Evolutionary conservation across 2,797 vertebrate genomes (phyloP).

Genomic region (Meda fulgida): DNA sequence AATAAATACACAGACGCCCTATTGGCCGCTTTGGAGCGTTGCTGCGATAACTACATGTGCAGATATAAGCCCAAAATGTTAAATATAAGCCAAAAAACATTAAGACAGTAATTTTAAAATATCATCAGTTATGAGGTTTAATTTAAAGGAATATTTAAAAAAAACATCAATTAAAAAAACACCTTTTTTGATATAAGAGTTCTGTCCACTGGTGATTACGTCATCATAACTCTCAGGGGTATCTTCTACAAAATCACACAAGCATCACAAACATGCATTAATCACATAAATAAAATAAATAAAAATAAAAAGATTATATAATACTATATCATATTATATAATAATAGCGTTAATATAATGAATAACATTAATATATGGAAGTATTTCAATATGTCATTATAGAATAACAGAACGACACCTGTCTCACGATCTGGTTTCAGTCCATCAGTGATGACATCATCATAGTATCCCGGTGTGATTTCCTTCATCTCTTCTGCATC

Average conservation of each 20-base stretch:
- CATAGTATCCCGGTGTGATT: neutral
- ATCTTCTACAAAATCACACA: neutral
- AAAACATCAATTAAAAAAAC: too few relatives aligned
- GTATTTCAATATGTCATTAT: too few relatives aligned
- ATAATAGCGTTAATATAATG: neutral
- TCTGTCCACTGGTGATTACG: neutral
- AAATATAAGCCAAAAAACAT: neutral
- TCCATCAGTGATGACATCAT: constrained; percentile 37
- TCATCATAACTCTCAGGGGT: neutral
- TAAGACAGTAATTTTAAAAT: too few relatives aligned
- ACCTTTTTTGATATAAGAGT: neutral
- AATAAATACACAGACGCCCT: too few relatives aligned
- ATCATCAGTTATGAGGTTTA: too few relatives aligned
- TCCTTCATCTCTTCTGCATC: constrained; percentile 21
- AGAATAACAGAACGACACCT: neutral
- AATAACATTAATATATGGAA: neutral
- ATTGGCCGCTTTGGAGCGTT: too few relatives aligned
- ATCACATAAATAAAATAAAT: too few relatives aligned
- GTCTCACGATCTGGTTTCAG: neutral
- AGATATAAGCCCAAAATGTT: neutral
- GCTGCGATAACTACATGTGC: too few relatives aligned
- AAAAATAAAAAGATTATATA: too few relatives aligned
- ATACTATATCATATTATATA: too few relatives aligned
- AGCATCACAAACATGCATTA: too few relatives aligned
- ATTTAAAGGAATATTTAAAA: too few relatives aligned